Percentiles rank a stretch among this genome's conserved stretches.
These are phyloP conservation scores for Sesamia inferens DNA, from an alignment of 2,888 invertebrate genomes.

Conservation along the genomic window DNA sequence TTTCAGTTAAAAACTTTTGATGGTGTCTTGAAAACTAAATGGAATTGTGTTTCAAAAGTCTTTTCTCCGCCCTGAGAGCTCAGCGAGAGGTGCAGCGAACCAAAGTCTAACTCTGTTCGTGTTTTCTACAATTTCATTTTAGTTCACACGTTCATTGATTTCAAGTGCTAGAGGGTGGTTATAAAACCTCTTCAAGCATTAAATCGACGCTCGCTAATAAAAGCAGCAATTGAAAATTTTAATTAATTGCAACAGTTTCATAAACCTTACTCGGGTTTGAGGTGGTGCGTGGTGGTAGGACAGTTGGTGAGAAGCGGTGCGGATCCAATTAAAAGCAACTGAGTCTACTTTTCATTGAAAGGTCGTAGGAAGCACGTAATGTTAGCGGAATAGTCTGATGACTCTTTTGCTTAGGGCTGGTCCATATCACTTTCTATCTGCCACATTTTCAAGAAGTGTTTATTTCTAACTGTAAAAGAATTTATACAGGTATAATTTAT, in stretches of 20 bases:
- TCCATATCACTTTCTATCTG: neutral
- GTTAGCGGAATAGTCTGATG: conserved; percentile 62
- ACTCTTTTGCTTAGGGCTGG: conserved; percentile 54
- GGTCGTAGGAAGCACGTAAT: conserved; percentile 64
- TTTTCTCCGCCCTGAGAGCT: conserved; percentile 13
- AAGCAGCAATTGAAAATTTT: conserved; percentile 69
- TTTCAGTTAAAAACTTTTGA: neutral
- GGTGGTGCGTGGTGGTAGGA: conserved; percentile 65
- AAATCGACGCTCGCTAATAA: conserved; percentile 52
- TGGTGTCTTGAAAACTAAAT: conserved; percentile 9
- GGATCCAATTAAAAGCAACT: conserved; percentile 80
- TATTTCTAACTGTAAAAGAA: neutral
- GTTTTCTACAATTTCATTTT: conserved; percentile 45
- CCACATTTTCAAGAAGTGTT: neutral
- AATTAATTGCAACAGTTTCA: conserved; percentile 73
- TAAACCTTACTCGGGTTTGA: conserved; percentile 78
- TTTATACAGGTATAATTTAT: neutral
- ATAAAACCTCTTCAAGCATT: conserved; percentile 37
- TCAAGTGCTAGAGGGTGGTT: conserved; percentile 33
- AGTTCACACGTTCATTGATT: conserved; percentile 46
- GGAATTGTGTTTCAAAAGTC: conserved; percentile 8
- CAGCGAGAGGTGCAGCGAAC: conserved; percentile 13
- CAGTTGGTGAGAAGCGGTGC: conserved; percentile 71
- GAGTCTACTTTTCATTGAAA: conserved; percentile 75
- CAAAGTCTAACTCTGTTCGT: conserved; percentile 20